Conservation (phyloP, 2,888 invertebrate species). For the Tortricodes alternella region DNA sequence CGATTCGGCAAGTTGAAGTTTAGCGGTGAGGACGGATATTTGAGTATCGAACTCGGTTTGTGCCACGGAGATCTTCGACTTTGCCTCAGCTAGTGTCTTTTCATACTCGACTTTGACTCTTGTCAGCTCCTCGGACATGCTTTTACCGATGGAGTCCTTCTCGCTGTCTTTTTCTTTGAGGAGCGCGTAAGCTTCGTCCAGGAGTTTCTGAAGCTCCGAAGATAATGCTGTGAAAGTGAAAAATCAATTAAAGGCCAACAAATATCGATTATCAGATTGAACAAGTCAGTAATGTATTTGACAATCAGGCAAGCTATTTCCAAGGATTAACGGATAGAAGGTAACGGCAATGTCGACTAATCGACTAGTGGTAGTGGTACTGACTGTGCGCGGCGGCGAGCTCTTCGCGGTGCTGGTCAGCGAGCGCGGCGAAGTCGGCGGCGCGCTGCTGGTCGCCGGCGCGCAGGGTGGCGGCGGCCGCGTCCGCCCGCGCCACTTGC, state of each 20-base stretch:
- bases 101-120: conserved; percentile 77
- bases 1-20: conserved; percentile 79
- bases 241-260: not conserved
- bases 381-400: conserved; percentile 73
- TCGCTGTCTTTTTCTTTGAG: conserved; percentile 78
- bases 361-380: conserved; percentile 32
- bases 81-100: conserved; percentile 75
- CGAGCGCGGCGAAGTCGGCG: conserved; percentile 53
- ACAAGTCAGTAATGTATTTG: too few relatives aligned
- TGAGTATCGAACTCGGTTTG: conserved; percentile 84
- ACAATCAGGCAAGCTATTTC: too few relatives aligned
- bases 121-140: conserved; percentile 73
- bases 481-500: conserved; percentile 62
- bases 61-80: conserved; percentile 86
- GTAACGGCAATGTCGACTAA: too few relatives aligned
- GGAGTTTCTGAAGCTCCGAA: conserved; percentile 74
- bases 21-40: conserved; percentile 77
- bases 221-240: conserved; percentile 65
- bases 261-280: not conserved
- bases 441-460: conserved; percentile 64
- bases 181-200: conserved; percentile 78
- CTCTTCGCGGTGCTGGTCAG: conserved; percentile 72
- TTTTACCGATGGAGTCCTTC: conserved; percentile 76
- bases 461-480: conserved; percentile 61
- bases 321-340: too few relatives aligned